Conservation (phyloP, 2,113 vertebrate species). For the Emydocephalus ijimae region DNA sequence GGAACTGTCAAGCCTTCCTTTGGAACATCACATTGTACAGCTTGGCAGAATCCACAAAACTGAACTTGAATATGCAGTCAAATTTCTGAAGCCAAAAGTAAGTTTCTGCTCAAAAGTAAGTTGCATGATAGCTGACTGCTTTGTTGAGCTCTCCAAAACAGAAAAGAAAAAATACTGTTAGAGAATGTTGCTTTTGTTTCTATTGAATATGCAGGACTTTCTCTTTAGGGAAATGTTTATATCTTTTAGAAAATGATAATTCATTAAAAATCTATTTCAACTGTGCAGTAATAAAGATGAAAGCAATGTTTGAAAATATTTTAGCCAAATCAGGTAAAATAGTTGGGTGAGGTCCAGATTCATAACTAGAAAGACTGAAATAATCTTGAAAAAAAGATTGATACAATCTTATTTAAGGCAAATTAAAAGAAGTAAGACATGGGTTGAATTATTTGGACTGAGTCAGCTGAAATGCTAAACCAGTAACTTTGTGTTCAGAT, state of each 20-base stretch:
- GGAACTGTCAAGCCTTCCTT: constrained; percentile 58
- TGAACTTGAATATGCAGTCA: constrained; percentile 59
- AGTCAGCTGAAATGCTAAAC: background rate
- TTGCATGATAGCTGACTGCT: constrained; percentile 4
- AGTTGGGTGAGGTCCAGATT: background rate
- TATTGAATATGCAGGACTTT: background rate
- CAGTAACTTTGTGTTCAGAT: background rate
- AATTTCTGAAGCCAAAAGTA: constrained; percentile 57
- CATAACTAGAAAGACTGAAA: background rate
- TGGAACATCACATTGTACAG: constrained; percentile 65
- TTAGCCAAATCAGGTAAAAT: background rate
- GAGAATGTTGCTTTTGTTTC: background rate
- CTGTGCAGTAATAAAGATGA: too few relatives aligned
- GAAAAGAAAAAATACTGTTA: background rate
- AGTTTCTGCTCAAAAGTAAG: constrained; percentile 68
- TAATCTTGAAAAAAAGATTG: background rate
- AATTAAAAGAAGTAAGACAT: background rate
- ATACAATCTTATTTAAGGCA: background rate
- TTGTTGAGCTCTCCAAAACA: background rate
- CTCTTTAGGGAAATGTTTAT: background rate
- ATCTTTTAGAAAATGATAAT: background rate
- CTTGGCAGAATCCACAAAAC: constrained; percentile 62
- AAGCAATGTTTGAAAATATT: background rate
- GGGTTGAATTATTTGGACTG: background rate
- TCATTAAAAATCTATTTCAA: background rate